Evolutionary conservation across 2,113 vertebrate species (phyloP).

Genomic region (Grammomys dolichurus): DNA sequence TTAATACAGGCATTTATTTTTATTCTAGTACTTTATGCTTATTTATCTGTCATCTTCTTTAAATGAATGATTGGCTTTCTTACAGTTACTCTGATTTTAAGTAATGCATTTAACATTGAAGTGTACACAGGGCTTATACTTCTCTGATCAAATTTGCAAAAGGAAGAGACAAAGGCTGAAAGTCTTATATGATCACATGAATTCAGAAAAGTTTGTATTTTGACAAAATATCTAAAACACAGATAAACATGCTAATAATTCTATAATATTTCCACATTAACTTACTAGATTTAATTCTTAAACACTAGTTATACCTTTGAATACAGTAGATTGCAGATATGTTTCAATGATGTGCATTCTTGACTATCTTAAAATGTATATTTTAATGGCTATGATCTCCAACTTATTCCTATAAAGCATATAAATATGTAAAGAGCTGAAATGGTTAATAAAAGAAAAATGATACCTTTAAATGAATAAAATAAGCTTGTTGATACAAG

Average conservation of each 20-base stretch:
- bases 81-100: background rate
- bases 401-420: background rate
- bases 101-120: too few species aligned
- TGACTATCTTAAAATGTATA: background rate
- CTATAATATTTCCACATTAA: background rate
- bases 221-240: background rate
- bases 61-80: background rate
- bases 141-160: background rate
- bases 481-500: too few species aligned
- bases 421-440: background rate
- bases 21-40: background rate
- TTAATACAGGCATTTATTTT: background rate
- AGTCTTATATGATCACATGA: background rate
- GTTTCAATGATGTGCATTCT: background rate
- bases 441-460: background rate
- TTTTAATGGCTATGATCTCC: background rate
- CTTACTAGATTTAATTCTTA: background rate
- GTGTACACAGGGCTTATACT: background rate
- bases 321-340: rapidly evolving
- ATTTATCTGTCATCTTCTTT: background rate
- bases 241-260: background rate
- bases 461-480: background rate
- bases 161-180: background rate
- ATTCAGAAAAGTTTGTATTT: background rate
- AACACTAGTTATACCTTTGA: too few species aligned